Percentiles rank a stretch among this genome's conserved stretches.
Evolutionary conservation across 2,797 vertebrate species (phyloP).

Genomic region (Epinephelus awoara): DNA sequence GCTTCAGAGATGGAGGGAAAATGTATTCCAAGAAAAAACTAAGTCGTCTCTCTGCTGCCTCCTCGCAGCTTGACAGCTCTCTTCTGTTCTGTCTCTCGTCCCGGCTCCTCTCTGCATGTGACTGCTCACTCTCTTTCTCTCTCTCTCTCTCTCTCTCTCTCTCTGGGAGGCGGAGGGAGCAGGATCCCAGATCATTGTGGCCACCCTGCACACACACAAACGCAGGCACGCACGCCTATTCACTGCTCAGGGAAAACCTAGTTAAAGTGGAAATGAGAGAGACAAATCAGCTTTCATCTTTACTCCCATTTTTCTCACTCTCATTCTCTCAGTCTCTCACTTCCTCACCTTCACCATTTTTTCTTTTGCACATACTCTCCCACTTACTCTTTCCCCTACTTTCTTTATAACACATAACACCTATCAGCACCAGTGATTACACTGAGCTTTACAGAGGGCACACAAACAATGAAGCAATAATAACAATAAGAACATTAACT

Average conservation of each 20-base stretch:
- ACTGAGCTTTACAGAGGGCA: not conserved
- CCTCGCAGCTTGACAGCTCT: slow-evolving; percentile 78
- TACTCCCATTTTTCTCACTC: slow-evolving; percentile 26
- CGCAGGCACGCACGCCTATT: slow-evolving; percentile 37
- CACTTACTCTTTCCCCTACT: not conserved
- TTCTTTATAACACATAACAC: not conserved
- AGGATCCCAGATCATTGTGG: slow-evolving; percentile 64
- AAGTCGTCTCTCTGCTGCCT: slow-evolving; percentile 68
- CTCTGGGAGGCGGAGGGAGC: slow-evolving; percentile 61
- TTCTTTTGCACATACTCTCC: not conserved
- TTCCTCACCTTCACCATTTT: not conserved
- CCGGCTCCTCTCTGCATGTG: slow-evolving; percentile 68
- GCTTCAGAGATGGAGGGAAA: slow-evolving; percentile 57
- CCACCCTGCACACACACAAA: slow-evolving; percentile 49
- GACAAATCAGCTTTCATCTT: slow-evolving; percentile 60
- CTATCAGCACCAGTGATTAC: not conserved
- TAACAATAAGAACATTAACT: not conserved
- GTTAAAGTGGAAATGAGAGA: slow-evolving; percentile 65
- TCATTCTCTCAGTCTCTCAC: not conserved
- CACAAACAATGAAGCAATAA: not conserved
- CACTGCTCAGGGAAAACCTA: slow-evolving; percentile 47
- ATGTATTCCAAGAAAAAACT: slow-evolving; percentile 72
- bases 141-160: slow-evolving; percentile 38
- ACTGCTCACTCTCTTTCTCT: slow-evolving; percentile 47
- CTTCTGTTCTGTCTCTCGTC: slow-evolving; percentile 74